Evolutionary conservation across 2,888 invertebrate genomes (phyloP), one percentile per base, ranked within the genome.

Genomic region (Dorcus parallelipipedus): DNA sequence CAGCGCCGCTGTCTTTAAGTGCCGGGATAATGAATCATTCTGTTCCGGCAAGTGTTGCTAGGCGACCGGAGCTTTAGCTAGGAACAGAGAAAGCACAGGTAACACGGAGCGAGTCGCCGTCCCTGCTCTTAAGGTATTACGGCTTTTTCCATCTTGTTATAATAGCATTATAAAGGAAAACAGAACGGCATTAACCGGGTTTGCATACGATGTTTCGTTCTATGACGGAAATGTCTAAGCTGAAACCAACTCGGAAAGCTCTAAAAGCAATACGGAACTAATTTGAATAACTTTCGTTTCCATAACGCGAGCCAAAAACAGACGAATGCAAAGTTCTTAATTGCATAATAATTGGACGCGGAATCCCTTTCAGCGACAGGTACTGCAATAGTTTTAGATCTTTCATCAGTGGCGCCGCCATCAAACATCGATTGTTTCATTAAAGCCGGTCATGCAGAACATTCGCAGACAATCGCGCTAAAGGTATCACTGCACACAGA

Each of bases 81-180:
- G 38, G 39, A 50, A 39, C 40, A 39, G 55, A 49, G 54, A 33
- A 33, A 33, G 49, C 41, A 41, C 56, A 56, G 56, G 56, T 56
- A 56, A 49, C 50, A 51, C 45, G 45, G 49, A 51, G 45, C 49
- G 56, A 45, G 33, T 53, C 41, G 43, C 56, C 60, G 45, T 52
- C 47, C 53, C 56, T 56, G 57, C 63, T 66, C 64, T 67, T 66
- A 66, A 64, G 61, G 66, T 64, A 64, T 68, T 66, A 66, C 60
- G 62, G 59, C 26, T 62, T 66, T 66, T 68, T 66, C 65, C 64
- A 61, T 65, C 65, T 65, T 63, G 67, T 68, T 67, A 66, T 66
- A 66, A 66, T 65, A 68, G 65, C 64, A 64, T 66, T 66, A 65
- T 61, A 63, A 61, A 66, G 56, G 56, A 56, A 56, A 56, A 56